These are phyloP conservation scores for Acrocephalus arundinaceus DNA, from an alignment of 2,113 vertebrate genomes.

Conservation along the genomic window DNA sequence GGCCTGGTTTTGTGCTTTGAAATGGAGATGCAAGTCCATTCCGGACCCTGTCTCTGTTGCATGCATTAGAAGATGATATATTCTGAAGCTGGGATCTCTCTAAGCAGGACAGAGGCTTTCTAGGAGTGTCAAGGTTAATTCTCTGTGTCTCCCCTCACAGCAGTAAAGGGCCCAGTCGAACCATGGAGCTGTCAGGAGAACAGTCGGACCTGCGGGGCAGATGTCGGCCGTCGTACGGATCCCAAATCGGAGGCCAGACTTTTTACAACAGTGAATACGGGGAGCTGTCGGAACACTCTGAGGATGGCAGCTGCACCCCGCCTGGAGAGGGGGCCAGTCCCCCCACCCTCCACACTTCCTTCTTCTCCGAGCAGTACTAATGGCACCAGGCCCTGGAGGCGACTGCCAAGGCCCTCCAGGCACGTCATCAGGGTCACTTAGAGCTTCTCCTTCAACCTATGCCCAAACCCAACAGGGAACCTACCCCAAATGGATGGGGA, in stretches of 20 bases:
- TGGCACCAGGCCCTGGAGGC: not conserved
- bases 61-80: not conserved
- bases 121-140: not conserved
- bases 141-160: slow-evolving; percentile 43
- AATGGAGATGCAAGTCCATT: not conserved
- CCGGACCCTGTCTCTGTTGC: not conserved
- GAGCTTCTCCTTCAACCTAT: slow-evolving; percentile 31
- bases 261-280: slow-evolving; percentile 97
- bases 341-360: slow-evolving; percentile 23
- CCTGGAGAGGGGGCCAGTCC: slow-evolving; percentile 62
- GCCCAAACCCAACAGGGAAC: not conserved
- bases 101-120: not conserved
- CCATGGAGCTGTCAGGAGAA: slow-evolving; percentile 69
- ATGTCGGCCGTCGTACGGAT: slow-evolving; percentile 71
- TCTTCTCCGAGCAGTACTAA: slow-evolving; percentile 73
- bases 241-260: slow-evolving; percentile 86
- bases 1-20: not conserved
- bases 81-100: not conserved
- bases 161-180: slow-evolving; percentile 77
- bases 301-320: slow-evolving; percentile 54
- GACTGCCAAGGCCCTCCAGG: not conserved
- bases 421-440: not conserved
- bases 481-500: not conserved
- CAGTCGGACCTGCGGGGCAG: slow-evolving; percentile 68
- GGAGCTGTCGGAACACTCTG: slow-evolving; percentile 82